Conservation (phyloP, 2,888 invertebrate genomes). For the Zele albiditarsus region DNA sequence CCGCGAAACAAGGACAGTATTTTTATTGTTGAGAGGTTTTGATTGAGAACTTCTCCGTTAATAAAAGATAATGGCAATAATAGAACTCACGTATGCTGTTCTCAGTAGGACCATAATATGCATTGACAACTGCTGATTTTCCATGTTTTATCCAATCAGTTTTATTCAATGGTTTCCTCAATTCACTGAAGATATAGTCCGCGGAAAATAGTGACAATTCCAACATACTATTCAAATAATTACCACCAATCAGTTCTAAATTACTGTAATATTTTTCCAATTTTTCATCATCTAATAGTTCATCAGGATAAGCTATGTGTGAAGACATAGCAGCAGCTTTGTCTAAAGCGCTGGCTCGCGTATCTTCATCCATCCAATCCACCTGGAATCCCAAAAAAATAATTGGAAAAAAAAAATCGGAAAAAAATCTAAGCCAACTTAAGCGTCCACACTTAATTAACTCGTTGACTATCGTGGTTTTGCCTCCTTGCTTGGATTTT, state of each 20-base stretch:
- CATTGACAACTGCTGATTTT: conserved; percentile 74
- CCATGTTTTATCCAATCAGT: conserved; percentile 75
- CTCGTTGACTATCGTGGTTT: too few relatives aligned
- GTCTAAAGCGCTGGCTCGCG: conserved; percentile 83
- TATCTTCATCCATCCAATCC: conserved; percentile 85
- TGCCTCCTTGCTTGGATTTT: too few relatives aligned
- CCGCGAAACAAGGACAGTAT: too few relatives aligned
- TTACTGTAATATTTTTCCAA: conserved; percentile 83
- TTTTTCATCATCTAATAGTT: conserved; percentile 87
- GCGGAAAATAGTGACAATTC: conserved; percentile 74
- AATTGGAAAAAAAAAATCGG: not conserved
- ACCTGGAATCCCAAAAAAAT: conserved; percentile 66
- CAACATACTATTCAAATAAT: conserved; percentile 73
- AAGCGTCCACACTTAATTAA: too few relatives aligned
- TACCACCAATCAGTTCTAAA: conserved; percentile 70
- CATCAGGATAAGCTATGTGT: conserved; percentile 94
- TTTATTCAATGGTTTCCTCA: conserved; percentile 74
- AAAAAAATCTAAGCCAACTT: not conserved
- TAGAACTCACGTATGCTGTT: conserved; percentile 76
- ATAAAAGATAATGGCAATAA: too few relatives aligned
- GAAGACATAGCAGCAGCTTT: conserved; percentile 86
- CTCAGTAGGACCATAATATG: conserved; percentile 75
- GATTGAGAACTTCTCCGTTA: too few relatives aligned
- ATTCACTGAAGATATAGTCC: conserved; percentile 73
- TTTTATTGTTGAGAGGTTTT: too few relatives aligned